These are phyloP conservation scores for Tetropium fuscum DNA, from an alignment of 2,888 invertebrate species.

Conservation along the genomic window DNA sequence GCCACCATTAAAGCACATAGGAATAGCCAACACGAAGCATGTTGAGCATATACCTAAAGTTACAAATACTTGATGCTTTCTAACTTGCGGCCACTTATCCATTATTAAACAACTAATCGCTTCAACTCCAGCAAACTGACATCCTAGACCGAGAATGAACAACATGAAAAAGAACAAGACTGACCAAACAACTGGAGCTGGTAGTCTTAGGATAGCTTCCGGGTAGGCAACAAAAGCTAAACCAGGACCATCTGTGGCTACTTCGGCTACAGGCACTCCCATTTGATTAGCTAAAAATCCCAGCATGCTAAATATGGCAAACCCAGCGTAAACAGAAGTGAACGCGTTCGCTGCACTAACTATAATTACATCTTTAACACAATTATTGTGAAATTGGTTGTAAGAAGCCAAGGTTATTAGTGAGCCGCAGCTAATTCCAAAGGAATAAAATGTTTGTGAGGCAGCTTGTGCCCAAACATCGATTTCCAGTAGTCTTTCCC, in stretches of 20 bases:
- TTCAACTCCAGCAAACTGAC: conserved; percentile 80
- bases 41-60: conserved; percentile 74
- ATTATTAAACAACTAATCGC: conserved; percentile 77
- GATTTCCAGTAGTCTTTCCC: conserved; percentile 77
- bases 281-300: conserved; percentile 79
- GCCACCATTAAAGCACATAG: conserved; percentile 82
- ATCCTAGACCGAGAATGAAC: conserved; percentile 77
- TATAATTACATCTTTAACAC: conserved; percentile 79
- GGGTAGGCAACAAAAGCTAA: conserved; percentile 83
- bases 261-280: conserved; percentile 75
- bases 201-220: conserved; percentile 80
- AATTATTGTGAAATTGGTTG: conserved; percentile 78
- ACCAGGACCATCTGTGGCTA: conserved; percentile 78
- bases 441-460: conserved; percentile 87
- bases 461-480: conserved; percentile 87
- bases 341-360: conserved; percentile 78
- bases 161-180: conserved; percentile 79
- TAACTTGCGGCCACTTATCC: conserved; percentile 74
- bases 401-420: conserved; percentile 83
- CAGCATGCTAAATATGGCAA: conserved; percentile 82
- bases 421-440: conserved; percentile 81
- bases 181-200: conserved; percentile 78
- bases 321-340: conserved; percentile 83
- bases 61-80: conserved; percentile 72
- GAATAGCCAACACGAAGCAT: conserved; percentile 78